Percentiles rank a stretch among this genome's conserved stretches.
Conservation (phyloP, 2,888 invertebrate species). For the Limnephilus auricula region DNA sequence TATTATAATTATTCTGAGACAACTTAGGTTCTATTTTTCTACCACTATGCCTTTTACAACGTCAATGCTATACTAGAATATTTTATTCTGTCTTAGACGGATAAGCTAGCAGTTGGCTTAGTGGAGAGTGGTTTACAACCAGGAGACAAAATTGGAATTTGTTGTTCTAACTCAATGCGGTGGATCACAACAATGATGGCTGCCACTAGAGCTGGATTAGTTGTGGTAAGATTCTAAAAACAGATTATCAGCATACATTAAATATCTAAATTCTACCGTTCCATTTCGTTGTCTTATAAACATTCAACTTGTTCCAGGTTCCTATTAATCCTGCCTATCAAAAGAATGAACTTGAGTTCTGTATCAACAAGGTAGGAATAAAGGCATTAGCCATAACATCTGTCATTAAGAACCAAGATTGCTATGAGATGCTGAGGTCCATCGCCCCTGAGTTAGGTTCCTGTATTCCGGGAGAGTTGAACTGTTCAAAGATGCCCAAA, state of each 20-base stretch:
- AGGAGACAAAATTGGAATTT: slow-evolving; percentile 88
- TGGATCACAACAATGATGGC: slow-evolving; percentile 87
- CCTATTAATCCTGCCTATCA: slow-evolving; percentile 88
- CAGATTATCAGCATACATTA: too few species aligned
- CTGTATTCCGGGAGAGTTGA: slow-evolving; percentile 73
- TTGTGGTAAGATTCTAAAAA: slow-evolving; percentile 75
- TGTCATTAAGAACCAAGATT: slow-evolving; percentile 81
- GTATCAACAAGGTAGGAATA: slow-evolving; percentile 83
- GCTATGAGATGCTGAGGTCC: slow-evolving; percentile 79
- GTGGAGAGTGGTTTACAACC: slow-evolving; percentile 81
- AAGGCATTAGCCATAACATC: slow-evolving; percentile 83
- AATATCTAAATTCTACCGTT: neutral
- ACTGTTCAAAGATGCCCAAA: slow-evolving; percentile 72
- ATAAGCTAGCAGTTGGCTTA: slow-evolving; percentile 85
- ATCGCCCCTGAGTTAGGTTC: slow-evolving; percentile 79
- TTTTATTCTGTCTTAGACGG: slow-evolving; percentile 72
- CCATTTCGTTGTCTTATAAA: neutral
- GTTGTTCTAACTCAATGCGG: slow-evolving; percentile 87
- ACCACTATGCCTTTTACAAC: too few species aligned
- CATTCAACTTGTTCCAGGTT: slow-evolving; percentile 74
- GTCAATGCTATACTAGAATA: neutral
- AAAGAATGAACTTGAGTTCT: slow-evolving; percentile 83
- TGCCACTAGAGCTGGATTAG: slow-evolving; percentile 83
- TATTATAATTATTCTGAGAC: too few species aligned
- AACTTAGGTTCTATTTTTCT: too few species aligned